Evolutionary conservation across 2,113 vertebrate genomes (phyloP), one percentile per base, ranked within the genome.

Genomic region (Neolamprologus sp.): DNA sequence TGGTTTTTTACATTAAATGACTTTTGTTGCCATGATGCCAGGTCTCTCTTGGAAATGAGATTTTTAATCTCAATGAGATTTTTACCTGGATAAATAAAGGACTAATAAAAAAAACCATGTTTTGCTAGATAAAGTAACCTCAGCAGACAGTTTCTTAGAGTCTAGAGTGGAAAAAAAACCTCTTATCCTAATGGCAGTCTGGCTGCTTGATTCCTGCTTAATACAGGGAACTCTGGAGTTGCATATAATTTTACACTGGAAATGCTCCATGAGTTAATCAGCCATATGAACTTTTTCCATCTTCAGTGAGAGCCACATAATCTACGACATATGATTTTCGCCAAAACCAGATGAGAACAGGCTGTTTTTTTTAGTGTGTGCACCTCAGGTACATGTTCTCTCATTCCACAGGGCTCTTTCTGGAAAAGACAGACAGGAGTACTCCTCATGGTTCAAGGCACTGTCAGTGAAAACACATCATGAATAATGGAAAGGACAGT

Each of bases 401-500:
- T 82, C 47, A 2, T 71, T 85, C 79, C 93, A 88, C 55, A 42
- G 33, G 79, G 79, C 82, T 90, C 80, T 86, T 90, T 92, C 81
- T 89, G 83, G 57, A 88, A 90, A 92, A 91, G 91, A 90, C 89
- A 90, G 91, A 86, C 87, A 91, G 89, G 73, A 90, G 80, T 54
- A 80, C 68, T 86, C 79, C 89, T 88, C 84, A 60, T 90, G 87
- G 91, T 92, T 93, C 86, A 90, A 88, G 91, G 85, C 89, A 53
- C 86, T 40, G 86, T 90, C 93, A 88, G 91, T 86, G 89, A 92
- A 94, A 94, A 92, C 85, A 92, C 91, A 73, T 89, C 91, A 95
- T 95, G 89, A 95, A 95, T 94, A 94, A 94, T 95, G 92, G 79
- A 95, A 78, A 54, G 83, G 85, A 91, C 35, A 53, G 84, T 87